A percentile compares a stretch with the other conserved stretches of the same genome.
Conservation (phyloP, 2,113 vertebrate species). For the Anthoscopus minutus region DNA sequence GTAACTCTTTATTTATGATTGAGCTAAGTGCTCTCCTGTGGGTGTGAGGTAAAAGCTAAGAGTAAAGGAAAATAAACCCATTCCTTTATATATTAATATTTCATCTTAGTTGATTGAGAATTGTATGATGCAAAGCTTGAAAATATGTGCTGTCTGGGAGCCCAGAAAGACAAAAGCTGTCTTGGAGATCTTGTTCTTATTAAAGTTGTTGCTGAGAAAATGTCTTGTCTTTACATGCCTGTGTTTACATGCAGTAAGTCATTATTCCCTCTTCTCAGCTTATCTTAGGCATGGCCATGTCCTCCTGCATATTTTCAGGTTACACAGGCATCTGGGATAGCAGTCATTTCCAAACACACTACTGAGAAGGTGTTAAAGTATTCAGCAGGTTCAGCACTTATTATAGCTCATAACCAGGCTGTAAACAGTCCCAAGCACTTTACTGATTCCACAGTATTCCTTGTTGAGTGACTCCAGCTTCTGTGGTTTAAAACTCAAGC, state of each 20-base stretch:
- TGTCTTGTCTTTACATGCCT: not conserved
- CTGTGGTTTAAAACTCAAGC: not conserved
- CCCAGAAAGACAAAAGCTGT: not conserved
- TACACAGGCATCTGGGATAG: not conserved
- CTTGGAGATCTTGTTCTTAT: not conserved
- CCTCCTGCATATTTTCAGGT: constrained; percentile 41
- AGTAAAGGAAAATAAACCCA: constrained; percentile 28
- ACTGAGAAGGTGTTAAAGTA: not conserved
- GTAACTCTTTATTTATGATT: constrained; percentile 32
- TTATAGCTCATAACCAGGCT: not conserved
- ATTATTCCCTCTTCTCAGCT: not conserved
- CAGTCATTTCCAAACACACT: not conserved
- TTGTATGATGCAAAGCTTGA: constrained; percentile 1
- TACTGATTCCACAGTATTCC: not conserved
- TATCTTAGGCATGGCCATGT: constrained; percentile 1
- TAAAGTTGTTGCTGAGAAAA: not conserved
- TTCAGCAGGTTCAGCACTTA: constrained; percentile 2
- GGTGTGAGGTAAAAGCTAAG: constrained; percentile 5
- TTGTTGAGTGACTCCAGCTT: not conserved
- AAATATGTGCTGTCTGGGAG: not conserved
- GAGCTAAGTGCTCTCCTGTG: constrained; percentile 5
- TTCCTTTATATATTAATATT: constrained; percentile 27
- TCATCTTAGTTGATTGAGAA: constrained; percentile 18
- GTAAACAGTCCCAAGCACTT: not conserved
- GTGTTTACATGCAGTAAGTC: not conserved